A percentile compares a stretch with the other conserved stretches of the same genome.
phyloP scores from a whole-genome alignment of 2,888 invertebrate genomes.

The Branchipolynoe longqiensis region DNA sequence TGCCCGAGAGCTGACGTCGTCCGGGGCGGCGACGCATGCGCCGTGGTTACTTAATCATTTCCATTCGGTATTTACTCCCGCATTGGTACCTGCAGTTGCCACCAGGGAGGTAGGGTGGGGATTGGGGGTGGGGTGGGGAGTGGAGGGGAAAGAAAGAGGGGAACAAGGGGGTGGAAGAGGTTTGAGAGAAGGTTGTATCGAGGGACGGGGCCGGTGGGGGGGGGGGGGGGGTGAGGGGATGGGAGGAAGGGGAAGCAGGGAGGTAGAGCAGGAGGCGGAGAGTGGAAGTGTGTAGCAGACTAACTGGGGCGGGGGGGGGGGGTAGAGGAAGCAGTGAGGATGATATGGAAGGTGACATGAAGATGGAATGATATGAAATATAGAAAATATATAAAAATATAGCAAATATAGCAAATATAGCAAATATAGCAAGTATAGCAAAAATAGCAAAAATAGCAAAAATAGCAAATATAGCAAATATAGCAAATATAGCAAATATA shows the following conservation, averaged over 20 bases:
- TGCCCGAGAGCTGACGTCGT: conserved; percentile 49
- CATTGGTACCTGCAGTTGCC: not conserved
- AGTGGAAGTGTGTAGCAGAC: no score
- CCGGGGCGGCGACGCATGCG: conserved; percentile 21
- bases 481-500: not conserved
- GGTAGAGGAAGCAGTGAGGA: not conserved
- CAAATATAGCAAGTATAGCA: not conserved
- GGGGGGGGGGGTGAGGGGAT: not conserved
- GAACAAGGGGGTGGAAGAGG: no score
- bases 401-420: not conserved
- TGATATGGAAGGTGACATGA: not conserved
- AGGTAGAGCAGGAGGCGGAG: no score
- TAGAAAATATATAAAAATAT: no score
- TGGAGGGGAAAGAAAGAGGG: not conserved
- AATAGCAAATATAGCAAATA: not conserved
- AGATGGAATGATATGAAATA: not conserved
- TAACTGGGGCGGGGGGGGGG: no score
- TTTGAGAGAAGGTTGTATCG: no score
- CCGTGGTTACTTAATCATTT: conserved; percentile 44
- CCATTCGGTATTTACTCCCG: conserved; percentile 27
- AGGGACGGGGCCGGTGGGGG: not conserved
- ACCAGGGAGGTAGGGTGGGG: not conserved
- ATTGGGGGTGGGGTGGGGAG: no score
- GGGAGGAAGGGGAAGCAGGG: no score
- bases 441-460: not conserved